phyloP scores from a whole-genome alignment of 2,797 vertebrate species.

The Coluber constrictor region DNA sequence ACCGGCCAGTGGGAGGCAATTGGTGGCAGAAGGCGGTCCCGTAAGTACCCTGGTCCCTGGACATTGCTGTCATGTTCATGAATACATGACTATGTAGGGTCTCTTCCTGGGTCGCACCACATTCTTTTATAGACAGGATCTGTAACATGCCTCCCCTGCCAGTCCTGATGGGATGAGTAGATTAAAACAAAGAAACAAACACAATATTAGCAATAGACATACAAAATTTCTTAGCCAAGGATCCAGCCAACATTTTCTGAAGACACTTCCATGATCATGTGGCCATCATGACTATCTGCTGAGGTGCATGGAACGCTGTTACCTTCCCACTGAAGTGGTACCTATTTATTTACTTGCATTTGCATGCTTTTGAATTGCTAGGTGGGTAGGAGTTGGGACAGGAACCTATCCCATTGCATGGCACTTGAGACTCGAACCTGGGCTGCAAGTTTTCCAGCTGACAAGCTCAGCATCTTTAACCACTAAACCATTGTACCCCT shows the following conservation, averaged over 20 bases:
- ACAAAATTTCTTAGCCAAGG: too few species aligned
- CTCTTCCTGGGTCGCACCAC: too few species aligned
- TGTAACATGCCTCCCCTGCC: too few species aligned
- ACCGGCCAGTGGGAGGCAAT: too few species aligned
- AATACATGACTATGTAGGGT: not conserved
- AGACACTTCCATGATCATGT: not conserved
- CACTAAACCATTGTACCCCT: not conserved
- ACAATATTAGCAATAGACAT: too few species aligned
- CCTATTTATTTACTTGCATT: not conserved
- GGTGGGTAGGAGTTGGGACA: not conserved
- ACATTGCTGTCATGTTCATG: not conserved
- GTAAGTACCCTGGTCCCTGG: too few species aligned
- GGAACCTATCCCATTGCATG: not conserved
- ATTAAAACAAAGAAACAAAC: too few species aligned
- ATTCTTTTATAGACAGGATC: too few species aligned
- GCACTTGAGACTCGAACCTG: not conserved
- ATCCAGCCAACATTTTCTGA: too few species aligned
- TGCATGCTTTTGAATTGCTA: not conserved
- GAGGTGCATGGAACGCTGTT: not conserved
- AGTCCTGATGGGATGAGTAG: too few species aligned
- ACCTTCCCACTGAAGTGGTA: not conserved
- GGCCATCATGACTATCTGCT: not conserved
- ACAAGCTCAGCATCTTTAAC: not conserved
- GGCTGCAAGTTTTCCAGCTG: not conserved
- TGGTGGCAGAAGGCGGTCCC: too few species aligned